Percentiles rank a stretch among this genome's conserved stretches.
Conservation (phyloP, 2,888 invertebrate species). For the Rhagonycha lutea region DNA sequence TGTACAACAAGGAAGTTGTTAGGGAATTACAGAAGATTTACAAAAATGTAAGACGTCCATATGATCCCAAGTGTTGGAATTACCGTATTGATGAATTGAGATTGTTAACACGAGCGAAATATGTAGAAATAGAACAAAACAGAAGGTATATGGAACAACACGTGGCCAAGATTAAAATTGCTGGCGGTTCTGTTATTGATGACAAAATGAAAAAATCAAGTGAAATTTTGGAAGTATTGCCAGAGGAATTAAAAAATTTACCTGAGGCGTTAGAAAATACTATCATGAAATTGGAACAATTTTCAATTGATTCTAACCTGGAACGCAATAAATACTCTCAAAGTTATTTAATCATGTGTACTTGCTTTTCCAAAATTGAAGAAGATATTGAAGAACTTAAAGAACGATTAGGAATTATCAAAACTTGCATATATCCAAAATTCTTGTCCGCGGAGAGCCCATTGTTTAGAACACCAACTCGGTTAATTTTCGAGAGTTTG, state of each 20-base stretch:
- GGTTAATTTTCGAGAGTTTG: slow-evolving; percentile 5
- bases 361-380: slow-evolving; percentile 33
- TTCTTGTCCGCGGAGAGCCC: not conserved
- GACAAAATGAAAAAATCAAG: not conserved
- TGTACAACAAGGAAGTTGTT: slow-evolving; percentile 32
- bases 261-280: slow-evolving; percentile 28
- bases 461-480: not conserved
- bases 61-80: slow-evolving; percentile 24
- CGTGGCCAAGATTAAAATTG: not conserved
- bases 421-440: slow-evolving; percentile 23
- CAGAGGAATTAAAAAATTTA: slow-evolving; percentile 4
- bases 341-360: slow-evolving; percentile 32
- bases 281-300: slow-evolving; percentile 30
- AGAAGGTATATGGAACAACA: not conserved
- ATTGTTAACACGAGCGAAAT: slow-evolving; percentile 5
- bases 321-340: slow-evolving; percentile 16
- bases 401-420: slow-evolving; percentile 14
- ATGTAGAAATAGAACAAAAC: slow-evolving; percentile 2
- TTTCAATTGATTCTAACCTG: slow-evolving; percentile 10
- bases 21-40: slow-evolving; percentile 34
- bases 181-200: not conserved
- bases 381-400: slow-evolving; percentile 25
- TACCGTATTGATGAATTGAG: slow-evolving; percentile 19
- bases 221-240: not conserved
- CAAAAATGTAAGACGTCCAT: slow-evolving; percentile 18